Evolutionary conservation across 2,888 invertebrate species (phyloP), one percentile per base, ranked within the genome.

Genomic region (Oxyscelio sp.): DNA sequence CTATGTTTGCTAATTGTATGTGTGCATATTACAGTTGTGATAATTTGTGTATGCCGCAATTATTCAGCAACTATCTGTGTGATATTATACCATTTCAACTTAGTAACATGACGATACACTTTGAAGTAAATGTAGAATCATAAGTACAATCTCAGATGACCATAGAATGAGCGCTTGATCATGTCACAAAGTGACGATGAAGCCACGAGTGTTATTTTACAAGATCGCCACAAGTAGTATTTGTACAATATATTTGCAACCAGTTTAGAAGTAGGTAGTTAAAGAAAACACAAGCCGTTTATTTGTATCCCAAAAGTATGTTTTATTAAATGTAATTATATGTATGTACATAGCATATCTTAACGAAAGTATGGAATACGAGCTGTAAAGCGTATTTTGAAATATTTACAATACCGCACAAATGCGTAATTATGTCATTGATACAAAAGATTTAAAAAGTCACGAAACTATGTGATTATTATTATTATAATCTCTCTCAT

Each of bases 11-110:
- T 17, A 9, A 45, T 8, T 48, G 34, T 63, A 21, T 78, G 61
- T 54, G 38, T 80, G 65, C 21, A 59, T 81, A 74, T 63, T 81
- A 63, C 31, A 68, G 52, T 75, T 81, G 81, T 81, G 74, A 61
- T 81, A 70, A n/a, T 58, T 75, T 81, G 63, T 58, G 24, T 70
- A 68, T 50, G 17, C 4, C 15, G 19, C 45, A 45, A n/a, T 34
- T 75, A 63, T 45, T 45, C 45, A 45, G 45, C 15, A 24, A 54
- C 38, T n/a, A 8, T 80, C 52, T 38, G 68, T 81, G 66, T 73
- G 73, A 73, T 80, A 74, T 73, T 65, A 63, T 5, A 27, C 6
- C 6, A 27, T 70, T 59, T 68, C 24, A 24, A 34, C 34, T 22
- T 21, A 1, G 34, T 34, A 21, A 50, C n/a, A 61, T 40, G 11